Percentiles rank a stretch among this genome's conserved stretches.
These are phyloP conservation scores for Pelusios castaneus DNA, from an alignment of 2,113 vertebrate species.

Conservation along the genomic window DNA sequence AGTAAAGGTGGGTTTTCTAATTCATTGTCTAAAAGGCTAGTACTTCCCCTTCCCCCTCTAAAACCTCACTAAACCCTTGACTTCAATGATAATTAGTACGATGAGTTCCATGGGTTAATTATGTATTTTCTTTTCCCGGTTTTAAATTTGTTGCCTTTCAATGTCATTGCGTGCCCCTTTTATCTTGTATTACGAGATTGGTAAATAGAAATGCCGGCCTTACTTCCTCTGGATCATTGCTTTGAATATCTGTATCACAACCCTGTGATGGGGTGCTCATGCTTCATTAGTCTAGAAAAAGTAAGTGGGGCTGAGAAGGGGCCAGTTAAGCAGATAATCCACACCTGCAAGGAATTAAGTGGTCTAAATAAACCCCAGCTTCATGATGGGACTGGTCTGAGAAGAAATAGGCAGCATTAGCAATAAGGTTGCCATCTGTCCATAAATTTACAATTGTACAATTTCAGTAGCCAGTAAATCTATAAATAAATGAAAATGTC, in stretches of 20 bases:
- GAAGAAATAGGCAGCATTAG: not conserved
- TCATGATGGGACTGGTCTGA: not conserved
- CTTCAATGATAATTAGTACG: accelerated
- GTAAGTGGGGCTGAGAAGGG: not conserved
- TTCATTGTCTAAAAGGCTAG: not conserved
- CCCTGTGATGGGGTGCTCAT: not conserved
- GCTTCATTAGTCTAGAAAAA: not conserved
- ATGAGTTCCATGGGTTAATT: not conserved
- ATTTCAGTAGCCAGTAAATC: no score
- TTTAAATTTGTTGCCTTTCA: slow-evolving; percentile 19
- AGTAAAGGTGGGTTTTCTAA: not conserved
- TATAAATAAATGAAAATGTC: no score
- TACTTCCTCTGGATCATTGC: not conserved
- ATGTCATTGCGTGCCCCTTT: not conserved
- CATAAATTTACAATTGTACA: no score
- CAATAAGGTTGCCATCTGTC: not conserved
- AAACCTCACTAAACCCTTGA: not conserved
- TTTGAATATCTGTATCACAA: not conserved
- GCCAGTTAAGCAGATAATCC: not conserved
- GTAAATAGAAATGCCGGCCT: not conserved
- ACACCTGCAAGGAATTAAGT: not conserved
- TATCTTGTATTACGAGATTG: slow-evolving; percentile 11
- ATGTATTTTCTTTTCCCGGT: not conserved
- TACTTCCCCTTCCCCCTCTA: not conserved
- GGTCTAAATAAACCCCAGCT: not conserved